A percentile compares a stretch with the other conserved stretches of the same genome.
These are phyloP conservation scores for Porites lutea DNA, from an alignment of 64 coral and sea anemone species.

Conservation along the genomic window DNA sequence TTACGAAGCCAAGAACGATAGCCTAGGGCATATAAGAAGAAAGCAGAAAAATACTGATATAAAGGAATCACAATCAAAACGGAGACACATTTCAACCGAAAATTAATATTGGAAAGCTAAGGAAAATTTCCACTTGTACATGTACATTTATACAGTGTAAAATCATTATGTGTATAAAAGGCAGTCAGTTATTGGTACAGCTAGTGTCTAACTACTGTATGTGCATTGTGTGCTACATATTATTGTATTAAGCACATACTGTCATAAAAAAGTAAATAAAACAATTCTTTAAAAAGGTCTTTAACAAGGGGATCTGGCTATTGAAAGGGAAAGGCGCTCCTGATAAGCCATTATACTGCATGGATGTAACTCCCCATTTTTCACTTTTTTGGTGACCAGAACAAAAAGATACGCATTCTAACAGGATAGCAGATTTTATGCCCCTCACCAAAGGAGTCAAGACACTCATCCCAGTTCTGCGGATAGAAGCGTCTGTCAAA, in stretches of 20 bases:
- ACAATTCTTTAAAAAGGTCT: too few relatives aligned
- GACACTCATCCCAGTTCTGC: neutral
- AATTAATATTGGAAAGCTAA: too few relatives aligned
- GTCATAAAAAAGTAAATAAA: too few relatives aligned
- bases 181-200: too few relatives aligned
- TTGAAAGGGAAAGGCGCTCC: neutral
- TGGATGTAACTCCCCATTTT: neutral
- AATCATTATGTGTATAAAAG: too few relatives aligned
- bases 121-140: too few relatives aligned
- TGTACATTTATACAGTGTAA: too few relatives aligned
- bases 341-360: neutral
- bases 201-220: too few relatives aligned
- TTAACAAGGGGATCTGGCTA: conserved; percentile 17
- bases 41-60: neutral
- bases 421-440: too few relatives aligned
- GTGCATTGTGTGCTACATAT: too few relatives aligned
- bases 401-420: neutral
- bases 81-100: neutral
- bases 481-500: neutral
- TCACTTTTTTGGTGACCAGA: neutral
- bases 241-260: too few relatives aligned
- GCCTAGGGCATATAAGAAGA: conserved; percentile 19
- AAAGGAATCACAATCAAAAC: neutral
- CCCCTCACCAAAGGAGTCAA: neutral
- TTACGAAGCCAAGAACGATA: neutral